Conservation (phyloP, 1,140 invertebrate species). For the Drosophila quadrilineata region DNA sequence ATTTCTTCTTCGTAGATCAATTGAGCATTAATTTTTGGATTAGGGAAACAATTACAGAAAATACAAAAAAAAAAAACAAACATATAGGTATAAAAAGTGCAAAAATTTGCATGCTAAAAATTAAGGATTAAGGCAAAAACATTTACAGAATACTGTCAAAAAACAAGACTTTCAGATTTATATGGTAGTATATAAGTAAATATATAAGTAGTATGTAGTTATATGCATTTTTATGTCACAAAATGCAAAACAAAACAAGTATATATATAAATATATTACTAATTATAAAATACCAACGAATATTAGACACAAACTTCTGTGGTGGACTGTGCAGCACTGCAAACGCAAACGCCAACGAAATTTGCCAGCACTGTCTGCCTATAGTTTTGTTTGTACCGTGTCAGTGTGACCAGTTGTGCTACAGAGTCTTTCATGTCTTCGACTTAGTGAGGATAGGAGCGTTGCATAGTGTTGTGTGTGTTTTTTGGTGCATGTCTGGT, state of each 20-base stretch:
- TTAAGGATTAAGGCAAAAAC: slow-evolving; percentile 25
- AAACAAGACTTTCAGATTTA: slow-evolving; percentile 50
- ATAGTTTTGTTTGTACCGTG: background rate
- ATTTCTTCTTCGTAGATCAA: too few species aligned
- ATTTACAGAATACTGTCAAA: slow-evolving; percentile 47
- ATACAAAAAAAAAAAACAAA: slow-evolving; percentile 52
- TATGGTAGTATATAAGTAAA: background rate
- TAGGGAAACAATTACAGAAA: slow-evolving; percentile 24
- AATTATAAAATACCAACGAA: slow-evolving; percentile 32
- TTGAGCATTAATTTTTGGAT: slow-evolving; percentile 30
- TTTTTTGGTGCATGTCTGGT: slow-evolving; percentile 1
- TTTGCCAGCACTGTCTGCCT: slow-evolving; percentile 49
- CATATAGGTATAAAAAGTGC: slow-evolving; percentile 33
- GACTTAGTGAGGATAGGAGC: too few species aligned
- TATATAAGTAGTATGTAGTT: slow-evolving; percentile 29
- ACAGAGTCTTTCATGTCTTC: background rate
- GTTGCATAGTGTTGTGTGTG: slow-evolving; percentile 6
- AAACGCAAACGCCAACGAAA: slow-evolving; percentile 70
- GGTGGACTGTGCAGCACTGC: slow-evolving; percentile 56
- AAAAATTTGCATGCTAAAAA: slow-evolving; percentile 39
- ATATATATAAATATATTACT: slow-evolving; percentile 54
- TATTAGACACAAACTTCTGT: slow-evolving; percentile 32
- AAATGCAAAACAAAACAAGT: slow-evolving; percentile 52
- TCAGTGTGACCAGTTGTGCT: slow-evolving; percentile 11
- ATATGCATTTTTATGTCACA: slow-evolving; percentile 51